A percentile compares a stretch with the other conserved stretches of the same genome.
Conservation (phyloP, 2,113 vertebrate genomes). For the Brachyhypopomus occidentalis region DNA sequence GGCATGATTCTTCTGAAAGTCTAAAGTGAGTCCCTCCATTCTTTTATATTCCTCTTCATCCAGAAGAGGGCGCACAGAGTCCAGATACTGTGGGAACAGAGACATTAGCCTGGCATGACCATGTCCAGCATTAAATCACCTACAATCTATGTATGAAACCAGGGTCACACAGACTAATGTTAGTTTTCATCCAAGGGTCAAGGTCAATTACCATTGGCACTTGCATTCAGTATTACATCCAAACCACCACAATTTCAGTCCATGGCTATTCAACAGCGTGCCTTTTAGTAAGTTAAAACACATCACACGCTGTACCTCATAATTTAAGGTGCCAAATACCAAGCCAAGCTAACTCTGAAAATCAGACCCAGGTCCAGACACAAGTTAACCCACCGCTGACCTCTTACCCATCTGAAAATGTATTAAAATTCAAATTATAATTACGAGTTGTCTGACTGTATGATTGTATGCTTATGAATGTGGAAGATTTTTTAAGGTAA, state of each 20-base stretch:
- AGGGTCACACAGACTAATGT: not conserved
- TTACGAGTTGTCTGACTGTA: not conserved
- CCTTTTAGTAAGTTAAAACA: slow-evolving; percentile 49
- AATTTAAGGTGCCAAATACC: slow-evolving; percentile 39
- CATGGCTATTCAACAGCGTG: slow-evolving; percentile 31
- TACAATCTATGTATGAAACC: not conserved
- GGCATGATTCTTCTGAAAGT: slow-evolving; percentile 78
- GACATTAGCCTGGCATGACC: not conserved
- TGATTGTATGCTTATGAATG: not conserved
- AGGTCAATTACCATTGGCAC: not conserved
- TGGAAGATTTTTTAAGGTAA: not conserved
- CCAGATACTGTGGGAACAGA: slow-evolving; percentile 72
- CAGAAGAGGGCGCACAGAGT: slow-evolving; percentile 82
- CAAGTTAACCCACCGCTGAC: slow-evolving; percentile 1
- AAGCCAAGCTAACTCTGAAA: slow-evolving; percentile 46
- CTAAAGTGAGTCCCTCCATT: slow-evolving; percentile 79
- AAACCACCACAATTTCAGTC: slow-evolving; percentile 1
- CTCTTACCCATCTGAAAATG: not conserved
- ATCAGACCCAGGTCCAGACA: slow-evolving; percentile 23
- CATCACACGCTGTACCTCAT: slow-evolving; percentile 36
- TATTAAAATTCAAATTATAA: slow-evolving; percentile 20
- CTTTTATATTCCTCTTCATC: slow-evolving; percentile 74
- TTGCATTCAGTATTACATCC: slow-evolving; percentile 16
- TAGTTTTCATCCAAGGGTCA: not conserved
- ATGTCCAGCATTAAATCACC: not conserved